phyloP scores from a whole-genome alignment of 2,113 vertebrate species.

The Sturnira hondurensis region DNA sequence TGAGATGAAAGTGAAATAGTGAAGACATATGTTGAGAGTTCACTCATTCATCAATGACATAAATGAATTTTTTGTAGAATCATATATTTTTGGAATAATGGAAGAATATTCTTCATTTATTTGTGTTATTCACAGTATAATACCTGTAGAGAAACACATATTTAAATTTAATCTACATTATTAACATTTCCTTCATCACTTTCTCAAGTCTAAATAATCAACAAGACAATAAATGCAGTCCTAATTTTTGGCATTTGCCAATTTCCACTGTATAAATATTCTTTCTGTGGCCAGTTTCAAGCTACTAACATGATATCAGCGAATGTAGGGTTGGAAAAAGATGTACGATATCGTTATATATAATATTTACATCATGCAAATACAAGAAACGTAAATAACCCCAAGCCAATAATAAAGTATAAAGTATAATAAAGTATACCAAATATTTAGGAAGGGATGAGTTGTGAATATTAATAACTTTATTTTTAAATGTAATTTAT shows the following conservation, averaged over 20 bases:
- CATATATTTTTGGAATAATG: background rate
- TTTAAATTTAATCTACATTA: background rate
- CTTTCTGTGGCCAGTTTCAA: background rate
- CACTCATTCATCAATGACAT: background rate
- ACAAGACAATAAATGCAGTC: background rate
- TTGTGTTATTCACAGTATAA: background rate
- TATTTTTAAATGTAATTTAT: conserved; percentile 9
- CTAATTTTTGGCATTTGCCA: background rate
- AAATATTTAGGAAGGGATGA: background rate
- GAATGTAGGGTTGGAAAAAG: background rate
- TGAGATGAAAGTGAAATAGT: background rate
- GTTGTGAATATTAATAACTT: background rate
- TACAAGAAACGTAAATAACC: background rate
- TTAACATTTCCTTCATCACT: background rate
- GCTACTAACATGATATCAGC: background rate
- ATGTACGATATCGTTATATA: background rate
- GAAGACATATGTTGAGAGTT: background rate
- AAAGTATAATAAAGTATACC: background rate
- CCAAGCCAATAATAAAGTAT: background rate
- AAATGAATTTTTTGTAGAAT: background rate
- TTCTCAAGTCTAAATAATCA: background rate
- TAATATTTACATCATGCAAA: background rate
- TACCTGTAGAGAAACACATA: background rate
- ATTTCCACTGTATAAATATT: background rate
- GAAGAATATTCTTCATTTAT: background rate